Evolutionary conservation across 2,888 invertebrate genomes (phyloP), one percentile per base, ranked within the genome.

Genomic region (Epinotia ramella): DNA sequence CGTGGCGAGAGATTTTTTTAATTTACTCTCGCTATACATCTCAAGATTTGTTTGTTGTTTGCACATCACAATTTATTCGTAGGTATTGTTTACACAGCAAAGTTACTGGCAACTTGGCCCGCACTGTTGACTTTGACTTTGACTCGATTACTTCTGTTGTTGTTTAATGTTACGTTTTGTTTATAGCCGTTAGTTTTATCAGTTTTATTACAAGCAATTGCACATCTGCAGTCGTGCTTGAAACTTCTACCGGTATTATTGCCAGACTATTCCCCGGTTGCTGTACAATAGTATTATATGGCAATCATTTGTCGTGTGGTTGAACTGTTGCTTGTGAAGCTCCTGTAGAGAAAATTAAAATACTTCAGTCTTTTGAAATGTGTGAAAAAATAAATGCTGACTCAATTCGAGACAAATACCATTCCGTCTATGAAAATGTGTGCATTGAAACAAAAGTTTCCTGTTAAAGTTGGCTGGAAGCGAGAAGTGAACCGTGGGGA

Each of bases 91-190:
- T 76, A 63, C 62, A 57, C 53, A 57, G 33, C 24, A 33, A 53
- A 72, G 76, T 72, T 72, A 24, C 62, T 66, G 56, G 66, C 76
- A 76, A 76, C 67, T 72, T 76, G 56, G 62, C 44, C 66, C 67
- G 56, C 76, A 44, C 28, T 67, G 62, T 76, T 75, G 66, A 66
- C 75, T 75, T 75, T 76, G 76, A 72, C 71, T 76, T 62, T 67
- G 71, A 62, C 63, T 76, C 67, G 56, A 67, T 72, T 72, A 66
- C 70, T 72, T 76, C 56, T 63, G 62, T 76, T 76, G 67, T 57
- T 67, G 66, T 72, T 74, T 69, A 74, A 70, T 70, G 69, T 74
- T 74, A 68, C 44, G 56, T 57, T 56, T 67, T 67, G 24, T 71
- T 71, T 67, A 67, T 66, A 20, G 62, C 44, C 53, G 53, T 60